Percentiles rank a stretch among this genome's conserved stretches.
phyloP scores from a whole-genome alignment of 2,113 vertebrate species.

The Nesoenas mayeri region DNA sequence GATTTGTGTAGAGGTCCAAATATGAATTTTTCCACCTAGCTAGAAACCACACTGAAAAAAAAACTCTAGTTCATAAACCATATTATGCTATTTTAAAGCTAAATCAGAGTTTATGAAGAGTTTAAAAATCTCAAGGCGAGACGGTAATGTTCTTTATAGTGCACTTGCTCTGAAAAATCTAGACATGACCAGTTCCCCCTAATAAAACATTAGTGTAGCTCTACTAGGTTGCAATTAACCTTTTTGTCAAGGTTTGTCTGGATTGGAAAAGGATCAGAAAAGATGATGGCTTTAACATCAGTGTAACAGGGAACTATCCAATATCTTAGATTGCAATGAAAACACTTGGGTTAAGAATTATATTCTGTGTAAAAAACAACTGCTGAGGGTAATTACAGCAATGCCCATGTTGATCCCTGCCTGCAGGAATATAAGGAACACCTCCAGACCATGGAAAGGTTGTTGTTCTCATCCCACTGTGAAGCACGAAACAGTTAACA shows the following conservation, averaged over 20 bases:
- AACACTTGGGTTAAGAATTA: slow-evolving; percentile 61
- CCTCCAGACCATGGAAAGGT: background rate
- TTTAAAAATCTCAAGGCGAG: slow-evolving; percentile 46
- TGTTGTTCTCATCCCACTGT: background rate
- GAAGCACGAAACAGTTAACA: background rate
- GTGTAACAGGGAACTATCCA: slow-evolving; percentile 45
- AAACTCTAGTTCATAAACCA: background rate
- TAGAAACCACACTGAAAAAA: background rate
- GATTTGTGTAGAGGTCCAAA: background rate
- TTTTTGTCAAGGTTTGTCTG: slow-evolving; percentile 68
- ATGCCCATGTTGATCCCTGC: background rate
- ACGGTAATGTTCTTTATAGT: slow-evolving; percentile 42
- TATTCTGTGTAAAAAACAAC: background rate
- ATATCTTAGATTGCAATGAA: slow-evolving; percentile 50
- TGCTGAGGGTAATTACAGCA: slow-evolving; percentile 46
- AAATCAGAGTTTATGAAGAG: slow-evolving; percentile 42
- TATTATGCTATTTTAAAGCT: background rate
- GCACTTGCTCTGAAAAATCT: slow-evolving; percentile 64
- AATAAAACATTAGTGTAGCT: slow-evolving; percentile 73
- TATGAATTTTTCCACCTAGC: background rate
- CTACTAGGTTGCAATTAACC: slow-evolving; percentile 74
- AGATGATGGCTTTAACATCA: slow-evolving; percentile 68
- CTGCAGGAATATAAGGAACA: background rate
- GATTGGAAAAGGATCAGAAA: slow-evolving; percentile 69
- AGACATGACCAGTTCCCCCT: slow-evolving; percentile 31